Conservation (phyloP, 2,888 invertebrate genomes). For the Aleiodes alternator region DNA sequence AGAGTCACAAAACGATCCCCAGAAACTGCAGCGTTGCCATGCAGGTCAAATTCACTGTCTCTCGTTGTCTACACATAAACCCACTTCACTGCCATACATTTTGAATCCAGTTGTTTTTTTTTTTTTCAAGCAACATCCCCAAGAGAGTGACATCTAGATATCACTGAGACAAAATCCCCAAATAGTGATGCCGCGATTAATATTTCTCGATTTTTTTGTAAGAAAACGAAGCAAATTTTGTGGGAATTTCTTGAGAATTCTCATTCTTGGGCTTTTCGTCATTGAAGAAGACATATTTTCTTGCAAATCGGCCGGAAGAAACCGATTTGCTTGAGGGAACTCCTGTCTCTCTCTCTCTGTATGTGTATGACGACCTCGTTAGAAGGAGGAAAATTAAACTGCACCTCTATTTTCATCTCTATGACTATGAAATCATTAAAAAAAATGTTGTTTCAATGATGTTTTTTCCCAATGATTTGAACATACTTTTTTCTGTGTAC, state of each 20-base stretch:
- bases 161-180: neutral
- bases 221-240: neutral
- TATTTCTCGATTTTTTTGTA: neutral
- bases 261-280: neutral
- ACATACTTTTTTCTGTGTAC: too few relatives aligned
- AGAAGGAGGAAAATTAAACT: neutral
- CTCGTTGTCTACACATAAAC: slow-evolving; percentile 6
- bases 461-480: too few relatives aligned
- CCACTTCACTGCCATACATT: slow-evolving; percentile 23
- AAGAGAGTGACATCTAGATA: slow-evolving; percentile 7
- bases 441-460: neutral
- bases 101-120: neutral
- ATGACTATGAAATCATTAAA: neutral
- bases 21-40: slow-evolving; percentile 51
- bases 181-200: neutral
- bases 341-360: neutral
- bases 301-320: slow-evolving; percentile 29
- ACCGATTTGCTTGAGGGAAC: slow-evolving; percentile 26
- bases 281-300: neutral
- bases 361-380: slow-evolving; percentile 15
- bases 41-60: slow-evolving; percentile 40
- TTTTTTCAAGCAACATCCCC: neutral
- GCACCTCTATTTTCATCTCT: slow-evolving; percentile 18
- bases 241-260: too few relatives aligned
- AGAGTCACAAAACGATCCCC: slow-evolving; percentile 47